Evolutionary conservation across 2,888 invertebrate species (phyloP).

Genomic region (Drosophila stalkeri): DNA sequence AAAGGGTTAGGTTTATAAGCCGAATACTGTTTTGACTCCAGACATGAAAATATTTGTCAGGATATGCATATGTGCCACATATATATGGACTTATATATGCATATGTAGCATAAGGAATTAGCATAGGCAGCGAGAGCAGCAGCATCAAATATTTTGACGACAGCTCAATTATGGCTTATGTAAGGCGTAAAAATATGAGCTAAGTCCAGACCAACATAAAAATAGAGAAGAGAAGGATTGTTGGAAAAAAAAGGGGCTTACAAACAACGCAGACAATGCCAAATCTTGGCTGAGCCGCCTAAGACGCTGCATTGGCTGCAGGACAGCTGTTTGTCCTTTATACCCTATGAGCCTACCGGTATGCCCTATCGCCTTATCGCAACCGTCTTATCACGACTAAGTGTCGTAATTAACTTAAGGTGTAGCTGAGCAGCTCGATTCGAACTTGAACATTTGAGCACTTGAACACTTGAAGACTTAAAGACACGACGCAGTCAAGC

Average conservation of each 20-base stretch:
- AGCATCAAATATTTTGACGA: conserved; percentile 66
- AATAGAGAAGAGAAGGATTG: not conserved
- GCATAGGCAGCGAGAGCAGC: conserved; percentile 50
- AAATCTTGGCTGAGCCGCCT: conserved; percentile 68
- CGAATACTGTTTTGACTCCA: conserved; percentile 64
- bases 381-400: conserved; percentile 47
- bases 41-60: conserved; percentile 77
- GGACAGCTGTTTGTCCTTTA: conserved; percentile 5
- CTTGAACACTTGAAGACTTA: conserved; percentile 1
- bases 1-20: conserved; percentile 19
- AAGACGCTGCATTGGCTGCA: conserved; percentile 12
- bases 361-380: conserved; percentile 44
- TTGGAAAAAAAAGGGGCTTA: conserved; percentile 27
- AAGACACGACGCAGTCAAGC: conserved; percentile 56
- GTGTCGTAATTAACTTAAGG: conserved; percentile 70
- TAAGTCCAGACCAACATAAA: not conserved
- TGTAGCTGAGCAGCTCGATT: conserved; percentile 1
- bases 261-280: conserved; percentile 15
- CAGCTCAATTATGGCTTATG: conserved; percentile 47
- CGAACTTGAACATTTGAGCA: not conserved
- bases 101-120: conserved; percentile 43
- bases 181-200: conserved; percentile 8
- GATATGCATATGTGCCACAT: conserved; percentile 28
- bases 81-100: conserved; percentile 25
- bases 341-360: not conserved